These are phyloP conservation scores for Platanista minor DNA, from an alignment of 2,113 vertebrate genomes.

Conservation along the genomic window DNA sequence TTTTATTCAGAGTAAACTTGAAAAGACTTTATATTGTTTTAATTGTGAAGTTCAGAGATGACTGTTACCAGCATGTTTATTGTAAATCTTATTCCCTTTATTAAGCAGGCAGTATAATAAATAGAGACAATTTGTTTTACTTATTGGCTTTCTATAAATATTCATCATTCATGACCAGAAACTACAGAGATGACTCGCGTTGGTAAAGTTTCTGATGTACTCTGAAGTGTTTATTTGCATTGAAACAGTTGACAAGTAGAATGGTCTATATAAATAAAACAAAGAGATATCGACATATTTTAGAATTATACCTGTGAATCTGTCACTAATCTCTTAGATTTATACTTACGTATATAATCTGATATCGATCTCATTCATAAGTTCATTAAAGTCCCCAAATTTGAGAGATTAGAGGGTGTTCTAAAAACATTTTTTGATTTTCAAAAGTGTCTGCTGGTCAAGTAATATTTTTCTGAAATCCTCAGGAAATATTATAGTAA, in stretches of 20 bases:
- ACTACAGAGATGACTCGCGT: background rate
- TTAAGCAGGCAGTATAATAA: background rate
- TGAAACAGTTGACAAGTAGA: background rate
- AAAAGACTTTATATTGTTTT: background rate
- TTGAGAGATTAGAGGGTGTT: background rate
- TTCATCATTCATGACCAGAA: background rate
- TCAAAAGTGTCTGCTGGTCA: background rate
- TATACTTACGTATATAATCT: background rate
- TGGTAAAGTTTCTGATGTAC: background rate
- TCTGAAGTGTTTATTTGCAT: background rate
- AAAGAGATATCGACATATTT: background rate
- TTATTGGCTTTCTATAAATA: background rate
- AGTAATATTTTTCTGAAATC: slow-evolving; percentile 5
- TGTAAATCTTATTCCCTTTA: background rate
- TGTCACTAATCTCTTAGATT: background rate
- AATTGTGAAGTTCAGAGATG: background rate
- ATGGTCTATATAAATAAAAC: background rate
- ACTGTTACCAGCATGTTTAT: background rate
- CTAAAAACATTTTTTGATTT: background rate
- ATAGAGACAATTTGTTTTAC: background rate
- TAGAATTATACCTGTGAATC: background rate
- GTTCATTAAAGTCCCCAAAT: background rate
- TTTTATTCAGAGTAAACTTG: slow-evolving; percentile 16
- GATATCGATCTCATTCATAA: background rate
- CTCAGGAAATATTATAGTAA: background rate